Conservation (phyloP, 2,113 vertebrate genomes). For the Cebidichthys violaceus region DNA sequence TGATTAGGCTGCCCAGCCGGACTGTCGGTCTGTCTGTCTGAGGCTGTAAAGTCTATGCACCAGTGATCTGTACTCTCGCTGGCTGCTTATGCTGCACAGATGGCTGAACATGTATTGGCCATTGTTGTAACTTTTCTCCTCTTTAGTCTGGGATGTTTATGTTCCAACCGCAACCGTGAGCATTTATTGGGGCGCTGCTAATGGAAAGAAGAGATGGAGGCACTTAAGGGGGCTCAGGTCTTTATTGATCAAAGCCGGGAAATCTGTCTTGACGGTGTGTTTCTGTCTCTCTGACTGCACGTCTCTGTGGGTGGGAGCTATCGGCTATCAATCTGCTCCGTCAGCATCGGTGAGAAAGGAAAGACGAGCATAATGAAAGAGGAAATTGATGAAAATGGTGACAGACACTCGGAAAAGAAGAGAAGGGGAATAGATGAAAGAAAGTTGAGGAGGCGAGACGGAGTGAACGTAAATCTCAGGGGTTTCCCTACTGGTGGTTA, state of each 20-base stretch:
- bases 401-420: slow-evolving; percentile 17
- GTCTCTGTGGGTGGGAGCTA: slow-evolving; percentile 29
- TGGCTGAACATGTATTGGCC: neutral
- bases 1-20: slow-evolving; percentile 25
- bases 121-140: slow-evolving; percentile 8
- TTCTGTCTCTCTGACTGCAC: slow-evolving; percentile 22
- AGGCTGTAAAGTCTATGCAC: slow-evolving; percentile 26
- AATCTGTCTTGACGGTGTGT: slow-evolving; percentile 43
- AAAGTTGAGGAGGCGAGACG: slow-evolving; percentile 26
- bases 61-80: slow-evolving; percentile 9
- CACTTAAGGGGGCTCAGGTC: slow-evolving; percentile 30
- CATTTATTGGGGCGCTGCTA: slow-evolving; percentile 29
- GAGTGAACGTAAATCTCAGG: slow-evolving; percentile 44
- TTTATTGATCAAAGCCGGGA: slow-evolving; percentile 57
- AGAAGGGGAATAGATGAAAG: slow-evolving; percentile 54
- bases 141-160: slow-evolving; percentile 4
- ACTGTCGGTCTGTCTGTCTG: slow-evolving; percentile 2
- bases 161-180: neutral
- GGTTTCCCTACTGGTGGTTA: slow-evolving; percentile 37
- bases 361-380: slow-evolving; percentile 41
- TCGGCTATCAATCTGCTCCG: slow-evolving; percentile 52
- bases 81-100: slow-evolving; percentile 18
- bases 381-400: slow-evolving; percentile 53
- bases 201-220: slow-evolving; percentile 27
- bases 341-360: slow-evolving; percentile 47